Base-by-base conservation (phyloP, 2,797 vertebrate genomes). In the Manis pentadactyla region DNA sequence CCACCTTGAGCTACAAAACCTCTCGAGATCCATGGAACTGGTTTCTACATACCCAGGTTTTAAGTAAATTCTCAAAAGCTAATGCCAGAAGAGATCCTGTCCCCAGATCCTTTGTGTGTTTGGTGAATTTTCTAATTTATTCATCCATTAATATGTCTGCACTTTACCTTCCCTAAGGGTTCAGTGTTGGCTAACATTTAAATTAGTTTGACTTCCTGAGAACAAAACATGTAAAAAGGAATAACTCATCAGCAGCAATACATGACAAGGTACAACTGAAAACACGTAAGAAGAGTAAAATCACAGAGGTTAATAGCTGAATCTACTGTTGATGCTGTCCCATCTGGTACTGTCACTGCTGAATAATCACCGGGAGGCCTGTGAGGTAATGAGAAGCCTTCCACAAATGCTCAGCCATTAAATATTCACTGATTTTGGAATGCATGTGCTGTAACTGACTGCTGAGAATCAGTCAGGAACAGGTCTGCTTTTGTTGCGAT, bases 351-450 rank as follows among this genome's bases (percentile, higher is more conserved):
- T 1, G 6, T 42, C 55, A 42, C 13, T 55, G 1, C 23, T 63
- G 25, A 87, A 73, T 51, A 73, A 59, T 25, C 49, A 90, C 77
- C 7, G 9, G 0, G 2, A 79, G 42, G 49, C 73, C 71, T 31
- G 7, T 11, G 34, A 0, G 3, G 34, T 31, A 73, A 79, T 2
- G 19, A 14, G 93, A 64, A 78, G 49, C 27, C 11, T 57, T 75
- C 37, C 14, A 34, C 77, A 92, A 86, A 86, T 14, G 75, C 12
- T 91, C 15, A 23, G 8, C 39, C 2, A 1, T 63, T 92, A 92
- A 87, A 66, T 83, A 88, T 69, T 86, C 82, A 90, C 39, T 78
- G 84, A 61, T 75, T 61, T 68, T 34, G 77, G 63, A 92, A 87
- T 0, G 0, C 34, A 29, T 29, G 42, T 2, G 51, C 85, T 46